These are phyloP conservation scores for Zaprionus vittiger DNA, from an alignment of 1,140 invertebrate genomes.

Conservation along the genomic window DNA sequence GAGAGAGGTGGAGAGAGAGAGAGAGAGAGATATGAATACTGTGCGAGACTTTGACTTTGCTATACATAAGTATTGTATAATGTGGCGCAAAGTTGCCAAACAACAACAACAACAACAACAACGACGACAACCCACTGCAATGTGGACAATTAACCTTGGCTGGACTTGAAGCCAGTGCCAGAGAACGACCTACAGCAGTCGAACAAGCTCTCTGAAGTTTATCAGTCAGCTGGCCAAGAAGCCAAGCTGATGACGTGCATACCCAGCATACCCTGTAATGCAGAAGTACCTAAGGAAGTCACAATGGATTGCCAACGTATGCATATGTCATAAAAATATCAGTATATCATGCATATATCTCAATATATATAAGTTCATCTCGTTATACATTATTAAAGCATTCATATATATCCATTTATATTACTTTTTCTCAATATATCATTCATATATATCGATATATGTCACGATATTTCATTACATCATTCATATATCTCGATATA, in stretches of 20 bases:
- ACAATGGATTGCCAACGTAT: no score
- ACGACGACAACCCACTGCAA: conserved; percentile 65
- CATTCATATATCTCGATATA: no score
- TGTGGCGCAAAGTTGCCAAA: conserved; percentile 60
- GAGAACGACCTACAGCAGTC: conserved; percentile 71
- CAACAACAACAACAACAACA: conserved; percentile 32
- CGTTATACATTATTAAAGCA: no score
- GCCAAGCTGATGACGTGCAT: conserved; percentile 25
- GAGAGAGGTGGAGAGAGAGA: background rate
- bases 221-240: conserved; percentile 16
- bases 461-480: no score
- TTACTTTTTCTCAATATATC: no score
- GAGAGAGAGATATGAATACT: conserved; percentile 23
- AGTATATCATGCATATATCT: no score
- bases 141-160: conserved; percentile 75
- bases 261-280: conserved; percentile 19
- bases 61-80: conserved; percentile 55
- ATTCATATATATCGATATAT: no score
- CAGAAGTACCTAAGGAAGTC: background rate
- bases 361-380: no score
- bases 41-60: conserved; percentile 3
- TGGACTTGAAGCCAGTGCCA: conserved; percentile 65
- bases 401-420: no score
- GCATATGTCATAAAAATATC: no score
- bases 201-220: conserved; percentile 20